Conservation (phyloP, 2,888 invertebrate genomes). For the Leptopilina myrica region DNA sequence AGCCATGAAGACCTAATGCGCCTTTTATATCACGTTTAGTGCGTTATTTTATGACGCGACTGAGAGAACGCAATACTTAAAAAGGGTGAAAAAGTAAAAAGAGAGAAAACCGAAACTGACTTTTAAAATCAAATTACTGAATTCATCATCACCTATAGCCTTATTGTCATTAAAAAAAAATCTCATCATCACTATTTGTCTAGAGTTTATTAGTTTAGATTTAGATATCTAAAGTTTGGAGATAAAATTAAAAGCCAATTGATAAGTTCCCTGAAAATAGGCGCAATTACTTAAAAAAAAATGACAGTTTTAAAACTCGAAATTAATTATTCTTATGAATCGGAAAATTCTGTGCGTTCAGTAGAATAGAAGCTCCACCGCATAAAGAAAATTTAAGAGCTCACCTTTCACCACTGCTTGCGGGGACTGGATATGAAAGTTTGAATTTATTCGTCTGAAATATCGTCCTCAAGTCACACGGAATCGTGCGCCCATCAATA, state of each 20-base stretch:
- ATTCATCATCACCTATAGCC: not conserved
- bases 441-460: constrained; percentile 67
- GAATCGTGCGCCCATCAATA: constrained; percentile 28
- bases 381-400: constrained; percentile 72
- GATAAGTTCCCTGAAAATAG: too few species aligned
- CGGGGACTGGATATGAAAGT: constrained; percentile 68
- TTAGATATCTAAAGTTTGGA: too few species aligned
- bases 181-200: too few species aligned
- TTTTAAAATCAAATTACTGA: constrained; percentile 7
- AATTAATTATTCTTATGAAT: constrained; percentile 15
- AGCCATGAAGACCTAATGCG: constrained; percentile 57
- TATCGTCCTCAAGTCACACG: constrained; percentile 54
- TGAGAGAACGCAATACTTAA: constrained; percentile 44
- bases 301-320: not conserved
- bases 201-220: too few species aligned
- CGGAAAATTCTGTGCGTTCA: constrained; percentile 57
- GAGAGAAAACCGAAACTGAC: not conserved
- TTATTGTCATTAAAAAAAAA: too few species aligned
- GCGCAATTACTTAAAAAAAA: too few species aligned
- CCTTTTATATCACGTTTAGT: constrained; percentile 58
- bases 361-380: constrained; percentile 65
- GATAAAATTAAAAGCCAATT: too few species aligned
- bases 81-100: constrained; percentile 42
- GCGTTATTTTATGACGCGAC: constrained; percentile 52
- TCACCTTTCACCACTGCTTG: constrained; percentile 48